Evolutionary conservation across 2,797 vertebrate genomes (phyloP), one percentile per base, ranked within the genome.

Genomic region (Enteromius afrohamiltoni): DNA sequence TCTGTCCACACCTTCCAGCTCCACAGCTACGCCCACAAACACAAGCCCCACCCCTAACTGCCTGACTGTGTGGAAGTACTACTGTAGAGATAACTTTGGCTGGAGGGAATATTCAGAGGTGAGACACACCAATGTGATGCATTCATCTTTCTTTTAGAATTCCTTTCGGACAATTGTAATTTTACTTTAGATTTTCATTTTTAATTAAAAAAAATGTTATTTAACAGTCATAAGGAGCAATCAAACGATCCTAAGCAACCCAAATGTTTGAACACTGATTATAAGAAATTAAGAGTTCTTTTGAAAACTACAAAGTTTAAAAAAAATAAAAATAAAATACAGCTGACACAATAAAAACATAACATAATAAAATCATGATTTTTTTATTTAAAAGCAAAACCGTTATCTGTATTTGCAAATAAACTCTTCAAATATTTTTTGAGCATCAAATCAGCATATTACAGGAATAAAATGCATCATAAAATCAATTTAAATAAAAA

Each of bases 31-130:
- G 0, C 62, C 91, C 23, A 73, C 89, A 0, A 95, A 88, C 90
- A 92, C 94, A 47, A 95, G 85, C 92, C 92, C 94, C 88, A 90
- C 89, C 89, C 96, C 96, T 84, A 92, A 83, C 95, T 97, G 95
- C 92, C 95, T 96, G 92, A 98, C 97, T 0, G 91, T 97, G 90
- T 99, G 98, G 98, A 99, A 99, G 73, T 99, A 98, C 93, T 99
- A 98, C 95, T 99, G 98, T 94, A 96, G 97, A 94, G 98, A 99
- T 93, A 97, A 98, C 94, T 99, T 99, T 90, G 97, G 97, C 93
- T 99, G 98, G 98, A 97, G 98, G 89, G 98, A 99, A 83, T 99
- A 99, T 93, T 99, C 98, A 0, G 98, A 99, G 98, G 98, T 99
- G 94, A 88, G 92, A 31, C 53, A 29, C 49, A 14, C n/a, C 58